Base-by-base conservation (phyloP, 2,888 invertebrate species). In the Metopia argyrocephala region DNA sequence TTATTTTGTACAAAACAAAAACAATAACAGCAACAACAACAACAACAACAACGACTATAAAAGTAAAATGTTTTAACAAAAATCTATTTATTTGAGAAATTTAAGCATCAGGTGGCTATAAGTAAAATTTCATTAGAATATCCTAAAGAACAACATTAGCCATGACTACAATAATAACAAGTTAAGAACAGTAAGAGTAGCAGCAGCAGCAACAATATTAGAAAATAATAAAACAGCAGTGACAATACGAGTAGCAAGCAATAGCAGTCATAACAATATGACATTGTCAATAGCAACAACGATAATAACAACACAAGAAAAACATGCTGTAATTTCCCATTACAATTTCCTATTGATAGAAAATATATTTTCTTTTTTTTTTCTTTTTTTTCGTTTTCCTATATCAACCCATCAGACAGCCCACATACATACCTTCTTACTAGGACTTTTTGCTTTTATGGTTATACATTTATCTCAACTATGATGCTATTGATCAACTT, bases 241-340 rank as follows among this genome's bases (percentile, higher is more conserved):
- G 54, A 25, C 54, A 73, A 65, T n/a, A n/a, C 12, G 20, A 54
- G 20, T 46, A 54, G 27, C 20, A 20, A 70, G 52, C 65, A 74
- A 70, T 62, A 56, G 45, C 62, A 78, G 62, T 81, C 59, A 54
- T 50, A 70, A 70, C 64, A 69, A 50, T 46, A 56, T 56, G 54
- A 61, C 61, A 28, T 20, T 54, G 27, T n/a, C 38, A 21, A 69
- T 50, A 71, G 7, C 62, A 75, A 68, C 23, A 65, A 74, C 27
- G 56, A 62, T 23, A 69, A 4, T 9, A 5, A 57, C 15, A 50
- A 31, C 48, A 76, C 68, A 31, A 79, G 56, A 46, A 74, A 70
- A 74, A 65, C 59, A 75, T 78, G 76, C 66, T 78, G 78, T 81
- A 76, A 81, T 81, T 81, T 78, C 70, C 78, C 52, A 56, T 78